phyloP scores from a whole-genome alignment of 2,797 vertebrate genomes.

The Buphagus erythrorhynchus region DNA sequence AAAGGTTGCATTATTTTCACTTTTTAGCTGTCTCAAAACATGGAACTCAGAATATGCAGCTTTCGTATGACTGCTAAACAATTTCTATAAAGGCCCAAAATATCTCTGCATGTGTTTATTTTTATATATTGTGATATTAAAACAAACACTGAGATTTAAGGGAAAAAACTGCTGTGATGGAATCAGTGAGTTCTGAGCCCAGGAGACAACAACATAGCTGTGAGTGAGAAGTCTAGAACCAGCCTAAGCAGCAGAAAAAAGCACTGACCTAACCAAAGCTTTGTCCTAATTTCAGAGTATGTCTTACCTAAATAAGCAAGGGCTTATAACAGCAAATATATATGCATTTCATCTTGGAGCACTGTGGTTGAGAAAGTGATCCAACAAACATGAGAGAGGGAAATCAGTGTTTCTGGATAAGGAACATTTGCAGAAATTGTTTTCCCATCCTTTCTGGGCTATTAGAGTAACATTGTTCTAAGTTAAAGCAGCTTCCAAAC shows the following conservation, averaged over 20 bases:
- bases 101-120: background rate
- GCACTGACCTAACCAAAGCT: background rate
- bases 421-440: background rate
- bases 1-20: background rate
- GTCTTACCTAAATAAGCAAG: background rate
- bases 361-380: background rate
- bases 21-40: background rate
- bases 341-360: background rate
- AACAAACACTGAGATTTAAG: background rate
- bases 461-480: background rate
- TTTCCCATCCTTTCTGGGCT: background rate
- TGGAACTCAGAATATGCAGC: background rate
- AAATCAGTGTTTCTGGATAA: background rate
- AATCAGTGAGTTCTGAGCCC: background rate
- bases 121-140: background rate
- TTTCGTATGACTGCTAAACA: background rate
- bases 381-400: background rate
- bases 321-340: background rate
- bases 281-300: background rate
- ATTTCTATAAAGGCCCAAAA: background rate
- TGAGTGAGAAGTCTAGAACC: background rate
- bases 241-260: background rate
- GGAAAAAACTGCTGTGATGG: background rate
- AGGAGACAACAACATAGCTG: background rate
- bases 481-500: background rate